Evolutionary conservation across 1,140 invertebrate genomes (phyloP).

Genomic region (Drosophila lacertosa): DNA sequence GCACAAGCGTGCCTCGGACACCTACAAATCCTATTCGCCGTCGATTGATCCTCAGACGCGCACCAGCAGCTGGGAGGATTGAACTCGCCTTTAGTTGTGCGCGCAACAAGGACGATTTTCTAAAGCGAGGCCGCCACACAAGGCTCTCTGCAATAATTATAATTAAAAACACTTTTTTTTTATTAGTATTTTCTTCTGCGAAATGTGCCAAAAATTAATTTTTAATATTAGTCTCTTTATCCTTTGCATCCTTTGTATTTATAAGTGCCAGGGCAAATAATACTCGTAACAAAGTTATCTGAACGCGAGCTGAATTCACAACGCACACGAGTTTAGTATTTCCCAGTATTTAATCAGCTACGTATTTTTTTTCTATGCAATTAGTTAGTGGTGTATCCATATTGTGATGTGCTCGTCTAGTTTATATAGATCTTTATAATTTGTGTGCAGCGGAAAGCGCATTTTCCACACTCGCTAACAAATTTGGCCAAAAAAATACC

Average conservation of each 20-base stretch:
- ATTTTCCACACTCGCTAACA: background rate
- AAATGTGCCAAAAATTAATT: slow-evolving; percentile 82
- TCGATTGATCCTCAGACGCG: slow-evolving; percentile 84
- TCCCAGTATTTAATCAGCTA: slow-evolving; percentile 34
- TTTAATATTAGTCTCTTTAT: slow-evolving; percentile 47
- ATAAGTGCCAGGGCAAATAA: slow-evolving; percentile 32
- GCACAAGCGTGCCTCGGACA: slow-evolving; percentile 88
- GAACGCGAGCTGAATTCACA: slow-evolving; percentile 16
- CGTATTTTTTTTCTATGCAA: background rate
- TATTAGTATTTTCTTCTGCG: slow-evolving; percentile 42
- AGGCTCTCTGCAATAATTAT: slow-evolving; percentile 13
- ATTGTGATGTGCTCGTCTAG: slow-evolving; percentile 77
- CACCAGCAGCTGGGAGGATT: slow-evolving; percentile 85
- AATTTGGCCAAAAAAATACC: background rate
- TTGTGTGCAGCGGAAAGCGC: background rate
- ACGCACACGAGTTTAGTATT: slow-evolving; percentile 10
- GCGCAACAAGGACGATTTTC: background rate
- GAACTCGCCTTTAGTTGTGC: slow-evolving; percentile 59
- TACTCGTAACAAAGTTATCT: slow-evolving; percentile 43
- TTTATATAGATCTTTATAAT: slow-evolving; percentile 37
- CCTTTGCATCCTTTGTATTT: slow-evolving; percentile 35
- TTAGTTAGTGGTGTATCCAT: slow-evolving; percentile 72
- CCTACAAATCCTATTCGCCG: slow-evolving; percentile 88
- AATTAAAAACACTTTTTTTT: too few species aligned
- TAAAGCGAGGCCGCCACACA: slow-evolving; percentile 29